Evolutionary conservation across 2,113 vertebrate genomes (phyloP), one percentile per base, ranked within the genome.

Genomic region (Oceanodroma tethys): DNA sequence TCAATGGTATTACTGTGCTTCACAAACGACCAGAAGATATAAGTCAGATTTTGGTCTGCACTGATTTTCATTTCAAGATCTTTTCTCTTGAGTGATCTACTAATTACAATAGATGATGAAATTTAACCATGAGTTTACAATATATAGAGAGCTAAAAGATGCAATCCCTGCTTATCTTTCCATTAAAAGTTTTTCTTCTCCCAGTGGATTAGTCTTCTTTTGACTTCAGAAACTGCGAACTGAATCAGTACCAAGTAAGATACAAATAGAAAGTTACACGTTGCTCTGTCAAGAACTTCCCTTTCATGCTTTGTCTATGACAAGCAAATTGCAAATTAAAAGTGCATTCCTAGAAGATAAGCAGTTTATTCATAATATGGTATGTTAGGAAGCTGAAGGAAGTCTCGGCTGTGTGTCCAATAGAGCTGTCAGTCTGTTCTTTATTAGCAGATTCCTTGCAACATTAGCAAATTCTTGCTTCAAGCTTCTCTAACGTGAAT

Each of bases 11-110:
- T 62, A 94, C 98, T 22, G 99, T 99, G 72, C 98, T 99, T 70
- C 99, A 99, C 97, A 99, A 99, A 97, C 97, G 99, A 78, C 99
- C 99, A 0, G 99, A 99, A 50, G 99, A 99, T 97, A 99, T 99
- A 95, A 99, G 99, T 96, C 99, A 99, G 97, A 99, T 99, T 97
- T 98, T 99, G 99, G 99, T 99, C 95, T 62, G 98, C 95, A 81
- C 75, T 63, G 29, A 40, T 95, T 96, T 90, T 88, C 23, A 40
- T 90, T 85, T 81, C 56, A 81, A 79, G 65, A 90, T 93, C 30
- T 82, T 74, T 79, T 62, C 65, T 91, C 36, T 87, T 81, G 60
- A 22, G 68, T 87, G 60, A 65, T 91, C 34, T 88, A 89, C 43
- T 95, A 81, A 79, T 86, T 86, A 42, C 58, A 86, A 32, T 32